Conservation (phyloP, 2,113 vertebrate genomes). For the Electrona antarctica region DNA sequence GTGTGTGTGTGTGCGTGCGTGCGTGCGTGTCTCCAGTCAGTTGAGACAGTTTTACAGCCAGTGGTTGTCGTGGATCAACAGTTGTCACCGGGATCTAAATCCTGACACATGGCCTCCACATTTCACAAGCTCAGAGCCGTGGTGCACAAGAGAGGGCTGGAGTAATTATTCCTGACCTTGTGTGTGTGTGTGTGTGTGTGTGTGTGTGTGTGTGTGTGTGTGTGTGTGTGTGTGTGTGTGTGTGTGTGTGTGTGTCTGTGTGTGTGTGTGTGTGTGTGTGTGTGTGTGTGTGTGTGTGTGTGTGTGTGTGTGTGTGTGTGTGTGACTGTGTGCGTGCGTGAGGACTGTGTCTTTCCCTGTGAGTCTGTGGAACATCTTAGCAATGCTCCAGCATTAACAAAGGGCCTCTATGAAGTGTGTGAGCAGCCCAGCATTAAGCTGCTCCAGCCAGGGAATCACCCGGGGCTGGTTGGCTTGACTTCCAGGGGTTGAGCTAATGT, state of each 20-base stretch:
- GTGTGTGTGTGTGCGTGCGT: too few species aligned
- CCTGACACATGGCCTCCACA: slow-evolving; percentile 70
- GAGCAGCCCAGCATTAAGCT: slow-evolving; percentile 45
- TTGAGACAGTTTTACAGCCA: slow-evolving; percentile 46
- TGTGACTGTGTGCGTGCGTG: neutral
- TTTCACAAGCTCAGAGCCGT: slow-evolving; percentile 60
- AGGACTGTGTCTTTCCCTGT: slow-evolving; percentile 28
- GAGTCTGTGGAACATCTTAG: slow-evolving; percentile 56
- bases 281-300: neutral
- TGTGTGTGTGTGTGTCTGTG: neutral
- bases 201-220: neutral
- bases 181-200: neutral
- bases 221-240: neutral
- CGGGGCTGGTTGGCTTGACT: slow-evolving; percentile 52
- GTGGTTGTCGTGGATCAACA: slow-evolving; percentile 55
- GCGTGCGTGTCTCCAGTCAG: slow-evolving; percentile 35
- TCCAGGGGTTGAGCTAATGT: slow-evolving; percentile 58
- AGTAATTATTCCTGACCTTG: slow-evolving; percentile 26
- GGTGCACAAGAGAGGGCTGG: slow-evolving; percentile 39
- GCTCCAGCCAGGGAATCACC: slow-evolving; percentile 59
- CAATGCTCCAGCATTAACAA: slow-evolving; percentile 49
- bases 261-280: neutral
- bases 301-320: neutral
- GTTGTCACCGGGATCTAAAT: slow-evolving; percentile 64
- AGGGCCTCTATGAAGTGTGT: slow-evolving; percentile 54